Evolutionary conservation across 2,888 invertebrate species (phyloP).

Genomic region (Clistopyga incitator): DNA sequence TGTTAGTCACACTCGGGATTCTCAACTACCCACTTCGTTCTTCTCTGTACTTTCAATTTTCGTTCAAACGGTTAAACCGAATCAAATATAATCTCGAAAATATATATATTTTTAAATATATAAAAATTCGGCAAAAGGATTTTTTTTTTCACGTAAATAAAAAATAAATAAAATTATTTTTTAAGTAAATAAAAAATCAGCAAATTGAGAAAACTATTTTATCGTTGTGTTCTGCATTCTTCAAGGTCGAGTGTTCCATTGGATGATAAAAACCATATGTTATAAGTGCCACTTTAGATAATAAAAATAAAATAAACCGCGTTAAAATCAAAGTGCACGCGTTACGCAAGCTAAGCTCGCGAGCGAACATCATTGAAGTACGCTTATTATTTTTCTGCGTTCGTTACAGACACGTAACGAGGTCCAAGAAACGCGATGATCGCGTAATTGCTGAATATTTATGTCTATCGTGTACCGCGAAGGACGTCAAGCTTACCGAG

Average conservation of each 20-base stretch:
- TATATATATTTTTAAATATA: not conserved
- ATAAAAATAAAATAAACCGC: not conserved
- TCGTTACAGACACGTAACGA: not conserved
- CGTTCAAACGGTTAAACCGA: not conserved
- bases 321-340: not conserved
- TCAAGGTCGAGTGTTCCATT: not conserved
- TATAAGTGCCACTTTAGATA: not conserved
- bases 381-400: not conserved
- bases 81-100: not conserved
- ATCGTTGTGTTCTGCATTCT: not conserved
- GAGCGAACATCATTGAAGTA: not conserved
- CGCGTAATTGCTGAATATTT: slow-evolving; percentile 57
- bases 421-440: slow-evolving; percentile 39
- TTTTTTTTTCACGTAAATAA: not conserved
- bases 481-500: slow-evolving; percentile 59
- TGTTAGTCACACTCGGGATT: slow-evolving; percentile 72
- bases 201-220: not conserved
- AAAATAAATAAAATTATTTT: not conserved
- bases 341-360: not conserved
- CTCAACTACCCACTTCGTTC: slow-evolving; percentile 42
- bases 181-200: not conserved
- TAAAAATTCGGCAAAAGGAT: not conserved
- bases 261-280: not conserved
- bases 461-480: slow-evolving; percentile 43
- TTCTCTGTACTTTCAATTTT: not conserved